Evolutionary conservation across 2,797 vertebrate species (phyloP).

Genomic region (Neosilurus hyrtlii): DNA sequence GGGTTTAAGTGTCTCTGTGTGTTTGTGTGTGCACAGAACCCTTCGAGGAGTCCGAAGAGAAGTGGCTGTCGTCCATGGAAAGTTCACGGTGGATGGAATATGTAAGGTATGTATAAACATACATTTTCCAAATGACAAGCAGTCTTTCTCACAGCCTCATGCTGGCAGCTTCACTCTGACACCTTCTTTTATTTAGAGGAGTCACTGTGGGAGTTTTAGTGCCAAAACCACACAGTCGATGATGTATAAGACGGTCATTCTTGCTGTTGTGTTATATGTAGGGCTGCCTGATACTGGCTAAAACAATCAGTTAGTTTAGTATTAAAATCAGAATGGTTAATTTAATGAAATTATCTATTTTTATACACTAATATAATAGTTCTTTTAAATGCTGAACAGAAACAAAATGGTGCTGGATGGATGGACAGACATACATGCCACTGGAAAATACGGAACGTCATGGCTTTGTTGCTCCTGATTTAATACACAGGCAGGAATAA

Average conservation of each 20-base stretch:
- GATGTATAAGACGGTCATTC: not conserved
- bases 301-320: not conserved
- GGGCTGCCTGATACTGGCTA: not conserved
- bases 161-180: conserved; percentile 1
- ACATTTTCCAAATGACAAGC: conserved; percentile 14
- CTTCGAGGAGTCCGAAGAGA: conserved; percentile 94
- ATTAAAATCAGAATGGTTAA: not conserved
- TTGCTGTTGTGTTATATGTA: not conserved
- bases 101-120: conserved; percentile 78
- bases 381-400: not conserved
- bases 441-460: not conserved
- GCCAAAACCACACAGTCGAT: not conserved
- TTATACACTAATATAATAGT: too few relatives aligned
- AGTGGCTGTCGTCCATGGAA: conserved; percentile 90
- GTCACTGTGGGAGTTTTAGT: conserved; percentile 14
- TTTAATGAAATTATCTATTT: not conserved
- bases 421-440: not conserved
- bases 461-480: not conserved
- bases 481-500: too few relatives aligned
- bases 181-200: conserved; percentile 26
- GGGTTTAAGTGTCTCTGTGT: conserved; percentile 15
- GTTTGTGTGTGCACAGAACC: conserved; percentile 74
- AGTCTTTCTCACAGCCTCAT: conserved; percentile 17
- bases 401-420: not conserved
- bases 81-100: conserved; percentile 91